Conservation (phyloP, 2,113 vertebrate genomes). For the Trematocara zebra region DNA sequence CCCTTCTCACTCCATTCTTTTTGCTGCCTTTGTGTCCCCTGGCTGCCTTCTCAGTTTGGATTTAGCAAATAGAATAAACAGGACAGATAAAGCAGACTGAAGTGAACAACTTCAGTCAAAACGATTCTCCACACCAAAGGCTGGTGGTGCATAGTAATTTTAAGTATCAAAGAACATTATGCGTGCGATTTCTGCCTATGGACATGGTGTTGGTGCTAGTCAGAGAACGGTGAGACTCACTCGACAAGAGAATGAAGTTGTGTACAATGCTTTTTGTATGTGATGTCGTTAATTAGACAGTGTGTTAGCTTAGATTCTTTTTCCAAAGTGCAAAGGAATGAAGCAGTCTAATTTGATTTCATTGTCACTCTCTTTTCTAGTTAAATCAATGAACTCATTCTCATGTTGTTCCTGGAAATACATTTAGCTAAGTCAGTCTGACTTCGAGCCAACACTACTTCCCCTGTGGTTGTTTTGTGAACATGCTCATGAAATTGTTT, state of each 20-base stretch:
- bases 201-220: not conserved
- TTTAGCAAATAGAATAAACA: constrained; percentile 15
- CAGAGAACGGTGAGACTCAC: not conserved
- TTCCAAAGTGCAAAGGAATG: constrained; percentile 9
- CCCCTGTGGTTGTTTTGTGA: not conserved
- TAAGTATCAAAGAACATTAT: not conserved
- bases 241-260: not conserved
- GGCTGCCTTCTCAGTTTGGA: constrained; percentile 46
- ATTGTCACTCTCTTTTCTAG: not conserved
- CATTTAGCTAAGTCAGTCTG: not conserved
- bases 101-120: constrained; percentile 4
- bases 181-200: not conserved
- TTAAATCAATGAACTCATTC: not conserved
- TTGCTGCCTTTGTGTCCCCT: constrained; percentile 37
- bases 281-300: constrained; percentile 7
- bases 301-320: constrained; percentile 7
- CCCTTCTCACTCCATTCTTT: not conserved
- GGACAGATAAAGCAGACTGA: not conserved
- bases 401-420: constrained; percentile 19
- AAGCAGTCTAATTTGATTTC: constrained; percentile 38
- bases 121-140: not conserved
- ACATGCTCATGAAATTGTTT: not conserved
- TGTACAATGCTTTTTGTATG: not conserved
- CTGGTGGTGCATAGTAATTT: not conserved
- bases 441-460: not conserved